Conservation (phyloP, 2,113 vertebrate genomes). For the Trochalopteron elliotii region DNA sequence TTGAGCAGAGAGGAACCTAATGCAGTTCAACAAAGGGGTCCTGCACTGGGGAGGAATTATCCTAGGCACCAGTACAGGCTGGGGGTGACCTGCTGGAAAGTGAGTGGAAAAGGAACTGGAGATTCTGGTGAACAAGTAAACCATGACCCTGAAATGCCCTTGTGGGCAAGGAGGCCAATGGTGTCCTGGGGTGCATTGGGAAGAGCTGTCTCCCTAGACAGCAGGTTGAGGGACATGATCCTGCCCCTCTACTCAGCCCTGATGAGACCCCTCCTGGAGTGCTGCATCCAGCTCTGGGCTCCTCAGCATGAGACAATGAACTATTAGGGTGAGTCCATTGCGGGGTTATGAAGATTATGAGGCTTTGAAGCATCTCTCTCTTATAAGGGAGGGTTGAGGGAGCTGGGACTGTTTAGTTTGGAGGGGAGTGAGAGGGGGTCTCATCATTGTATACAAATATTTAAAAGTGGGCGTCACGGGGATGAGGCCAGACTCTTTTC, state of each 20-base stretch:
- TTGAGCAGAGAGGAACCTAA: neutral
- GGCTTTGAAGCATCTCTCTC: neutral
- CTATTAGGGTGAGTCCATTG: neutral
- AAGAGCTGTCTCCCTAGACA: neutral
- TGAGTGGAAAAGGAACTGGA: neutral
- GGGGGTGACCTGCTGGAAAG: neutral
- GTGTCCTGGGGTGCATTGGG: neutral
- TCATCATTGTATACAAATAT: neutral
- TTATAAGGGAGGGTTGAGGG: neutral
- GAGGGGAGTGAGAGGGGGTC: neutral
- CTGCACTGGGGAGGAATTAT: neutral
- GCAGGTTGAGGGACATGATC: neutral
- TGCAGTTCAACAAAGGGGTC: neutral
- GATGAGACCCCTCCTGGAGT: too few species aligned
- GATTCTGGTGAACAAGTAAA: neutral
- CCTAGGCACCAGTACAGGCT: neutral
- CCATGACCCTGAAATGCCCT: rapidly evolving
- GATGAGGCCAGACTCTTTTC: neutral
- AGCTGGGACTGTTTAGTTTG: neutral
- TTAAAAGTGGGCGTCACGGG: rapidly evolving
- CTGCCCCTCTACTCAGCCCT: neutral
- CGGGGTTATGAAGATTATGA: neutral
- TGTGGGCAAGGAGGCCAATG: neutral
- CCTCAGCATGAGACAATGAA: neutral
- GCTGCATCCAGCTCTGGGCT: neutral